phyloP scores from a whole-genome alignment of 2,113 vertebrate species.

The Callionymus lyra region DNA sequence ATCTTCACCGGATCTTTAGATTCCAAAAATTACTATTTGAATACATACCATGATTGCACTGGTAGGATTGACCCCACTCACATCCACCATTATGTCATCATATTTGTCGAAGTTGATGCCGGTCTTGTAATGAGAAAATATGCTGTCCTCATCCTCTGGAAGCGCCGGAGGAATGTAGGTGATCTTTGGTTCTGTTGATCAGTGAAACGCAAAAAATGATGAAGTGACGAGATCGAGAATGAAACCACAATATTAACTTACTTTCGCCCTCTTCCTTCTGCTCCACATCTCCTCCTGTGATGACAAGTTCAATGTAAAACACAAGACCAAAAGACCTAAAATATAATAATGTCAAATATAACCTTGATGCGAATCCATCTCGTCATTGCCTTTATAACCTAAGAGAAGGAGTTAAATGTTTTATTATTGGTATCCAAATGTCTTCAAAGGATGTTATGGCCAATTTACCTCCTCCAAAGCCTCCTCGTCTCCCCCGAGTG shows the following conservation, averaged over 20 bases:
- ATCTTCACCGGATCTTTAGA: no score
- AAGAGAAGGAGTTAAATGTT: neutral
- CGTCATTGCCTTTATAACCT: constrained; percentile 62
- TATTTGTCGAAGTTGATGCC: constrained; percentile 95
- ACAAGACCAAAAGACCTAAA: neutral
- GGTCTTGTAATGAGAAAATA: constrained; percentile 79
- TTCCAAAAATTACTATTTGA: no score
- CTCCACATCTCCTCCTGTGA: no score
- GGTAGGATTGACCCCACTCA: constrained; percentile 78
- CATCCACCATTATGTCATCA: constrained; percentile 78
- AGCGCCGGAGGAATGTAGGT: constrained; percentile 83
- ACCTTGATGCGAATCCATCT: constrained; percentile 38
- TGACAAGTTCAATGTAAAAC: no score
- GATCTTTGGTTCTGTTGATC: constrained; percentile 72
- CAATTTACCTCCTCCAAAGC: constrained; percentile 44
- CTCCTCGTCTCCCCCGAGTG: constrained; percentile 11
- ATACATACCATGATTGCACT: constrained; percentile 79
- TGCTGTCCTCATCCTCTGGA: constrained; percentile 73
- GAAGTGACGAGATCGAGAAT: no score
- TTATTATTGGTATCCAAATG: no score
- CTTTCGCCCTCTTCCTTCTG: constrained; percentile 6
- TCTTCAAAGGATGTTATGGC: no score
- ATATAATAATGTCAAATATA: neutral
- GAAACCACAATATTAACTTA: constrained; percentile 21
- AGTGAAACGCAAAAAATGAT: neutral